A percentile compares a stretch with the other conserved stretches of the same genome.
Conservation (phyloP, 37 sponge, comb jelly and placozoan genomes). For the Diacarnus erythraeanus region DNA sequence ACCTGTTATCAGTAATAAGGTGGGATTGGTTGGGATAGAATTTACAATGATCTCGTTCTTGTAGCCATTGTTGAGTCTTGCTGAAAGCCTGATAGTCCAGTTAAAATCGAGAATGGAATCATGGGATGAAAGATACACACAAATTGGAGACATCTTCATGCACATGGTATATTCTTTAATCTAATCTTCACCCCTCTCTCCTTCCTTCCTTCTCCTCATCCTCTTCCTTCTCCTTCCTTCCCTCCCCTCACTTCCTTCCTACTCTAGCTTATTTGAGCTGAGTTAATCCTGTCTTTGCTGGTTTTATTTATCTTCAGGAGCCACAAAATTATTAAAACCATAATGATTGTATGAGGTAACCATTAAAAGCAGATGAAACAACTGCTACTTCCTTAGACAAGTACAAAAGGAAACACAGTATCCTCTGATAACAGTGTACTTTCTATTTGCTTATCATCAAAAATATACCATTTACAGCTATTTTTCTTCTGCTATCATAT, state of each 20-base stretch:
- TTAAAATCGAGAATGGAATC: constrained; percentile 70
- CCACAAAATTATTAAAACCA: too few relatives aligned
- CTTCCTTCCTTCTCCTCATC: neutral
- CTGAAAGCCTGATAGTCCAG: constrained; percentile 40
- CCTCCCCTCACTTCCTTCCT: neutral
- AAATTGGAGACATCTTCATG: constrained; percentile 77
- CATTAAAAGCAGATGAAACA: too few relatives aligned
- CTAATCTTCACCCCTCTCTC: neutral
- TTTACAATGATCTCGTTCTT: neutral
- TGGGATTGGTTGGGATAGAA: too few relatives aligned
- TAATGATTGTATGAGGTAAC: too few relatives aligned
- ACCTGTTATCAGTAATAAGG: too few relatives aligned
- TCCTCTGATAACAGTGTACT: too few relatives aligned
- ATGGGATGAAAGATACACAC: constrained; percentile 72
- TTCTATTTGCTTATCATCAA: too few relatives aligned
- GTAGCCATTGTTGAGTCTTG: constrained; percentile 72
- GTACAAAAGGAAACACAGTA: too few relatives aligned
- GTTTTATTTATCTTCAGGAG: too few relatives aligned
- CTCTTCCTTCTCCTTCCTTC: neutral
- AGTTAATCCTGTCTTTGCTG: neutral
- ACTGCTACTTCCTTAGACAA: too few relatives aligned
- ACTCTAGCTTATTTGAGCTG: too few relatives aligned
- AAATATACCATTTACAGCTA: neutral
- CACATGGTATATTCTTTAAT: constrained; percentile 45
- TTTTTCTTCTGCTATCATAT: neutral